Evolutionary conservation across 2,113 vertebrate species (phyloP).

Genomic region (Euleptes europaea): DNA sequence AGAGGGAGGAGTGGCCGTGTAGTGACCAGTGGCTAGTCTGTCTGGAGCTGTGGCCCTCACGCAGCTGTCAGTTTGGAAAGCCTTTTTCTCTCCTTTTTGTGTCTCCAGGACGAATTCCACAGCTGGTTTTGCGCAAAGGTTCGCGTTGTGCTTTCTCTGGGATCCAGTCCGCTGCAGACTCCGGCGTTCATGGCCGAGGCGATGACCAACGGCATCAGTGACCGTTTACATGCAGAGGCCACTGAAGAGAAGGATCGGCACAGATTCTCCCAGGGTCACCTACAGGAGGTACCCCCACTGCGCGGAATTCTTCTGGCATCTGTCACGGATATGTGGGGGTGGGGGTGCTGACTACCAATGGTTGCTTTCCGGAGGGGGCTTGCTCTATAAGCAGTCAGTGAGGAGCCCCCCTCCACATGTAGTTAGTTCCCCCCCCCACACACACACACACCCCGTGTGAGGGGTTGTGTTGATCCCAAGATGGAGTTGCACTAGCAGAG

Average conservation of each 20-base stretch:
- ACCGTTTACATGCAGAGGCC: conserved; percentile 70
- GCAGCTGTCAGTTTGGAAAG: background rate
- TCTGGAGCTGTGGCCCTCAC: background rate
- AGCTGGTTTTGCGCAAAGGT: conserved; percentile 95
- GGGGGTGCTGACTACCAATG: too few relatives aligned
- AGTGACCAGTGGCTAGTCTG: too few relatives aligned
- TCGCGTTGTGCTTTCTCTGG: conserved; percentile 84
- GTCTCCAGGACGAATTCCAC: conserved; percentile 89
- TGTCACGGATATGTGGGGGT: too few relatives aligned
- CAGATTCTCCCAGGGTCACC: conserved; percentile 74
- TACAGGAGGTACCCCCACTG: conserved; percentile 36
- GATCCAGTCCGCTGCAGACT: conserved; percentile 80
- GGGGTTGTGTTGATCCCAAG: too few relatives aligned
- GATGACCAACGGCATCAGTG: conserved; percentile 78
- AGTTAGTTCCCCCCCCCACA: background rate
- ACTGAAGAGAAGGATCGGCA: conserved; percentile 72
- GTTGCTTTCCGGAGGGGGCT: background rate
- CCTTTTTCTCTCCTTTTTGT: fast-evolving
- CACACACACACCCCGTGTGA: too few relatives aligned
- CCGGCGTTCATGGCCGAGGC: conserved; percentile 79
- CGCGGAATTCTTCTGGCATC: background rate
- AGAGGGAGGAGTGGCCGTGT: too few relatives aligned
- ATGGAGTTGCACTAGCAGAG: too few relatives aligned
- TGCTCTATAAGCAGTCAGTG: too few relatives aligned
- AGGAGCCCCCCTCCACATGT: fast-evolving